Conservation (phyloP, 2,113 vertebrate genomes). For the Rynchops niger region DNA sequence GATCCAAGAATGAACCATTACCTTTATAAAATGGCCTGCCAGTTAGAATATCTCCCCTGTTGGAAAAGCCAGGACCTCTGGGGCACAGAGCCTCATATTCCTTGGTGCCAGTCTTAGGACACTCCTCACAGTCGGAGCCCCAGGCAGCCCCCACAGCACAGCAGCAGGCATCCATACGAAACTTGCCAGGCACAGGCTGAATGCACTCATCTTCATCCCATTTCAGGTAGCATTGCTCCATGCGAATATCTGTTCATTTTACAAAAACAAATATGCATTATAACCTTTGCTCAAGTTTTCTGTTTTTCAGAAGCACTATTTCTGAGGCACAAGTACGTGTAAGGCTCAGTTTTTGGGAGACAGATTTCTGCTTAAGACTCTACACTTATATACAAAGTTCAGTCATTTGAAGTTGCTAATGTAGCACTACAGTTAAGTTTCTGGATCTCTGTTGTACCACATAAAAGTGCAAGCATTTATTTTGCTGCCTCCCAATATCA, state of each 20-base stretch:
- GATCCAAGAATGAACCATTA: background rate
- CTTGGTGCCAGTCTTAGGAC: constrained; percentile 64
- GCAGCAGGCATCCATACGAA: constrained; percentile 79
- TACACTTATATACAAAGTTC: background rate
- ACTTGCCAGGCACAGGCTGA: constrained; percentile 66
- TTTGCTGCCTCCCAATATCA: background rate
- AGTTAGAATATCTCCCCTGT: constrained; percentile 73
- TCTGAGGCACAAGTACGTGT: background rate
- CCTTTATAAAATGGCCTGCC: constrained; percentile 81
- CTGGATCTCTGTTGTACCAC: background rate
- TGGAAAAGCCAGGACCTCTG: constrained; percentile 78
- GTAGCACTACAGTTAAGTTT: background rate
- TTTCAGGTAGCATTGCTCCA: constrained; percentile 77
- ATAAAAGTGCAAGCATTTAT: background rate
- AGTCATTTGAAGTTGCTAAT: background rate
- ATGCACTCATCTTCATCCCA: constrained; percentile 77
- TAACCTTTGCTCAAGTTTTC: background rate
- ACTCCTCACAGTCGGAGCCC: constrained; percentile 75
- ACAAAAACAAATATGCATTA: background rate
- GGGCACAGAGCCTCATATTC: constrained; percentile 74
- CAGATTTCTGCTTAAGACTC: background rate
- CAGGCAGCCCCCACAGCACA: constrained; percentile 79
- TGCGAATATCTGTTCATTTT: constrained; percentile 69
- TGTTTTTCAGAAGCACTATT: background rate
- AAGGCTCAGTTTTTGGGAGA: background rate